phyloP scores from a whole-genome alignment of 2,888 invertebrate genomes.

The Conistra vaccinii region DNA sequence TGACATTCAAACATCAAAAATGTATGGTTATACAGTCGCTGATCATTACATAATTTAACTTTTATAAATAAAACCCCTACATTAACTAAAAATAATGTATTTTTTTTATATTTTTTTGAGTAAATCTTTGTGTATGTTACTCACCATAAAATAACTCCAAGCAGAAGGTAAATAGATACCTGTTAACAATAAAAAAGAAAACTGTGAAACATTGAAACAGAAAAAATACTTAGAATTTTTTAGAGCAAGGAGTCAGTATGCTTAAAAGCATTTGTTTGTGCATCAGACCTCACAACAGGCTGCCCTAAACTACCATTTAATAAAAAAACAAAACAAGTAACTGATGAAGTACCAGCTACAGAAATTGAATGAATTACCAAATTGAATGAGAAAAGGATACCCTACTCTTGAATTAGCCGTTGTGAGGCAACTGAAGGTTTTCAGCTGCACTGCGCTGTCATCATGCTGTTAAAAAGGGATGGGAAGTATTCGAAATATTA shows the following conservation, averaged over 20 bases:
- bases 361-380: background rate
- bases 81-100: no score
- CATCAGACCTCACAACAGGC: constrained; percentile 85
- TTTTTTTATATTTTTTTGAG: no score
- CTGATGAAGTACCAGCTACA: constrained; percentile 35
- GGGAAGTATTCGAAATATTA: background rate
- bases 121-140: background rate
- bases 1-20: no score
- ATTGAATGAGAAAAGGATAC: constrained; percentile 58
- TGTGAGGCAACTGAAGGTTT: constrained; percentile 83
- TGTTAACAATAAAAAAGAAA: constrained; percentile 34
- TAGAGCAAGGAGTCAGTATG: constrained; percentile 74
- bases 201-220: background rate
- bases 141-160: constrained; percentile 10
- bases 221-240: background rate
- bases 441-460: constrained; percentile 90
- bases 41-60: no score
- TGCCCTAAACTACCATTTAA: constrained; percentile 82
- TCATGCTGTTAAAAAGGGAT: constrained; percentile 70
- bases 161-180: constrained; percentile 24
- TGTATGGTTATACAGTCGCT: no score
- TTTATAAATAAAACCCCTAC: no score
- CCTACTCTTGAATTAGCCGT: constrained; percentile 76
- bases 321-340: constrained; percentile 61
- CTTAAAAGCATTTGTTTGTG: constrained; percentile 73